Evolutionary conservation across 2,888 invertebrate genomes (phyloP), one percentile per base, ranked within the genome.

Genomic region (Rhimphoctona megacephalus): DNA sequence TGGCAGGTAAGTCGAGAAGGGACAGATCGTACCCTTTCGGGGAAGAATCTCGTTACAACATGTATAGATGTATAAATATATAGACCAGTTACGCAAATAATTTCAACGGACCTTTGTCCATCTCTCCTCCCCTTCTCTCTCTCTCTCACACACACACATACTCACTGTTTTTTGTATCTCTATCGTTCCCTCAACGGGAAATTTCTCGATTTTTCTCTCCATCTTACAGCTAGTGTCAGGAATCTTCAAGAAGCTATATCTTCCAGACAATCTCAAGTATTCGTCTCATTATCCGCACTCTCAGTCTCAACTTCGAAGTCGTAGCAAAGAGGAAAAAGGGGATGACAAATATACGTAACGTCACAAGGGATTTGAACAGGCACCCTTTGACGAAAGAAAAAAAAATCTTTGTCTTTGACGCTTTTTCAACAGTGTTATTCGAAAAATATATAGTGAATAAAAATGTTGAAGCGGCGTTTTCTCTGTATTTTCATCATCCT

Each of bases 201-300:
- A 72, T 70, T 73, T 73, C 66, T 66, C 46, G 67, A 73, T 61
- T 80, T 49, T 49, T 25, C 14, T 57, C 19, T 46, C 9, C 54
- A 73, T 69, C 49, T 43, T 43, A 52, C 25, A 57, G 52, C 22
- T 30, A 61, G 80, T 72, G 81, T 76, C 64, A 54, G 30, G 30
- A 33, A 70, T 85, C 69, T 54, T 78, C 39, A 67, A 72, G 30
- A 43, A 36, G 52, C n/a, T 25, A 83, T 67, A 77, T 76, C 25
- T 66, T 72, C 73, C 72, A 81, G 77, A 81, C 81, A 46, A 64
- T 81, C 39, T 66, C 54, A 49, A 81, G 85, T 81, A 72, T 77
- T 81, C 69, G 52, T 46, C 66, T 81, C 78, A 83, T 81, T 86
- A 86, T 83, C 52, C 73, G 77, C 67, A 69, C 77, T 86, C 83